Conservation (phyloP, 2,797 vertebrate species). For the Premnoplex brunnescens region DNA sequence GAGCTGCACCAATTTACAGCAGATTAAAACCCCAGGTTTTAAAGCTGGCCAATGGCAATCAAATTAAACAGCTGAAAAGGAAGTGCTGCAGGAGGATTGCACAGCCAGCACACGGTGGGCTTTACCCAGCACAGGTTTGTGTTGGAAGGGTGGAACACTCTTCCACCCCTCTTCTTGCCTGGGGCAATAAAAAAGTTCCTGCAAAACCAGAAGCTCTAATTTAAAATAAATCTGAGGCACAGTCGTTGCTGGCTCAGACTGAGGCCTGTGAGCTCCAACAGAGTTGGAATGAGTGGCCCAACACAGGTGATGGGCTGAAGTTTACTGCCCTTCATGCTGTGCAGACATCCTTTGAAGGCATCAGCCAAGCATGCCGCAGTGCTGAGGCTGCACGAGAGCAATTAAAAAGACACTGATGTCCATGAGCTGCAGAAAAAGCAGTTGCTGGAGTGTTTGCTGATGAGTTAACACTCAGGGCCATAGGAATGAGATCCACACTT, state of each 20-base stretch:
- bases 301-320: neutral
- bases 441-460: neutral
- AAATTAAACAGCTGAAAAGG: slow-evolving; percentile 13
- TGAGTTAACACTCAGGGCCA: neutral
- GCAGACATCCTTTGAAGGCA: neutral
- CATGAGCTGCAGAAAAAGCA: neutral
- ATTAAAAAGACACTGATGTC: neutral
- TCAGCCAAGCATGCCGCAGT: neutral
- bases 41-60: slow-evolving; percentile 26
- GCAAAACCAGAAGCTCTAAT: slow-evolving; percentile 21
- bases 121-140: slow-evolving; percentile 15
- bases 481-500: neutral
- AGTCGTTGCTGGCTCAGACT: neutral
- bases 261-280: neutral
- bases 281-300: neutral
- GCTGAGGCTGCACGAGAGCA: neutral
- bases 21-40: neutral
- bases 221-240: slow-evolving; percentile 26
- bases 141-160: neutral
- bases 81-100: neutral
- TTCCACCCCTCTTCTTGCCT: slow-evolving; percentile 16
- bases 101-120: neutral
- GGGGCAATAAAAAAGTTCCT: slow-evolving; percentile 28
- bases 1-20: neutral
- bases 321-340: neutral